Evolutionary conservation across 1,140 invertebrate genomes (phyloP), one percentile per base, ranked within the genome.

Genomic region (Lasioglossum albipes): DNA sequence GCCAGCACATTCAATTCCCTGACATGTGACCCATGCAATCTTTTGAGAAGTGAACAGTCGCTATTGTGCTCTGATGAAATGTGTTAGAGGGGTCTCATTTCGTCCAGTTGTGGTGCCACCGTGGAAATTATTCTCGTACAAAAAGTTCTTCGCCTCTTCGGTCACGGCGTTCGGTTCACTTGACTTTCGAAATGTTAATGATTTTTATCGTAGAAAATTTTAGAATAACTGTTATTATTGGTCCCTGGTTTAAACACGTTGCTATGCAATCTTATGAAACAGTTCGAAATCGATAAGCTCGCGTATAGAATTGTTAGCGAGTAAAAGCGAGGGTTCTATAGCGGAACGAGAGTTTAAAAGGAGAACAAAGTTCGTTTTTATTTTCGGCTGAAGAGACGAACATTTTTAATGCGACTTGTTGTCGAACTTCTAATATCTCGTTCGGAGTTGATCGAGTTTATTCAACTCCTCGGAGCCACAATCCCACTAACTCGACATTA

Each of bases 21-120:
- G 69, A 82, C 42, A 79, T 54, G 68, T 79, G 75, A 78, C 68
- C 36, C 64, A 9, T n/a, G 31, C 54, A 36, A 70, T 77, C 79
- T 70, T 65, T 77, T 70, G 59, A 77, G 45, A 49, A 36, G 20
- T 9, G 22, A 73, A 65, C 49, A 62, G 42, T 16, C 7, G n/a
- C 70, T 66, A 79, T 79, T 79, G 62, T 79, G n/a, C 62, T 27
- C 54, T 31, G 42, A 74, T 79, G 54, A 72, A 41, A 74, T 27
- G 20, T 59, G 52, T 42, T 67, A 31, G 59, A 66, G 42, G 10
- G 66, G 18, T 45, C 42, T 67, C 66, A 22, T 27, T n/a, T 27
- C 42, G 42, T 49, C 66, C 42, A 67, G 42, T n/a, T n/a, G 22
- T 7, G 66, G n/a, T 12, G n/a, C 41, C 42, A 49, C n/a, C 45